phyloP scores from a whole-genome alignment of 2,888 invertebrate genomes.

The Hemaris fuciformis region DNA sequence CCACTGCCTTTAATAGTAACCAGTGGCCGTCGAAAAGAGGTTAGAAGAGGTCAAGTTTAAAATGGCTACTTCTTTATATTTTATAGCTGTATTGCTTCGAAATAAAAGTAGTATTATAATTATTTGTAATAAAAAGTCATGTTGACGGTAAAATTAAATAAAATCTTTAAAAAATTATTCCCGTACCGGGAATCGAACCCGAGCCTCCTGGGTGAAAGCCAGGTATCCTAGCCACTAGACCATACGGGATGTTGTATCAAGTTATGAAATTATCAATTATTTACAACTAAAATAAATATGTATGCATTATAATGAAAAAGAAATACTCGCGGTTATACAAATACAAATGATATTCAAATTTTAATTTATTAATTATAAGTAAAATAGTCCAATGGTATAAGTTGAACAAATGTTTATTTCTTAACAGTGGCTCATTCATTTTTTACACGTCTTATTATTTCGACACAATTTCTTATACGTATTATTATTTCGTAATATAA shows the following conservation, averaged over 20 bases:
- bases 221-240: conserved; percentile 88
- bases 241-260: conserved; percentile 69
- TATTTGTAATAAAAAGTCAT: not conserved
- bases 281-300: not conserved
- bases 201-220: conserved; percentile 88
- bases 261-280: conserved; percentile 1
- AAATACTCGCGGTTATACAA: no score
- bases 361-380: no score
- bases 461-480: no score
- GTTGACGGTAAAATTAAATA: not conserved
- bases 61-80: not conserved
- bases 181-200: conserved; percentile 88
- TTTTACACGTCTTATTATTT: no score
- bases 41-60: not conserved
- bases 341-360: no score
- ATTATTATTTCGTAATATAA: no score
- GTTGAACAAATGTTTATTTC: no score
- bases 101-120: not conserved
- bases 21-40: not conserved
- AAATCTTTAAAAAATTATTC: conserved; percentile 54
- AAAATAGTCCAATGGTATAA: no score
- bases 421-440: no score
- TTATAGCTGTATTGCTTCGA: not conserved
- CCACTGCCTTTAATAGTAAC: conserved; percentile 16
- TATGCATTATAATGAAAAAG: not conserved